A percentile compares a stretch with the other conserved stretches of the same genome.
Evolutionary conservation across 2,888 invertebrate genomes (phyloP).

Genomic region (Ennomos fuscantarius): DNA sequence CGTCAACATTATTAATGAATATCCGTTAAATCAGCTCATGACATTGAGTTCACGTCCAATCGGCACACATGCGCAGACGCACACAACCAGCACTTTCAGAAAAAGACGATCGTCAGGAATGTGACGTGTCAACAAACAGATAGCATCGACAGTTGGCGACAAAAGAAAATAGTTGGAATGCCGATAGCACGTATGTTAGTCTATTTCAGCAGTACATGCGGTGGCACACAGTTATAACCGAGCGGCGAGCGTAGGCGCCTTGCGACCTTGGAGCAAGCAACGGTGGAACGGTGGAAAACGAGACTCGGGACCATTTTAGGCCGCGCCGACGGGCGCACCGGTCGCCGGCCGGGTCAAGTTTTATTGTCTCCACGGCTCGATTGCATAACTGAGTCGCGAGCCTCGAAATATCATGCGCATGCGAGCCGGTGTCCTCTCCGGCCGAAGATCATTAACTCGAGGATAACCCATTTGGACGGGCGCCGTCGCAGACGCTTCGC

Average conservation of each 20-base stretch:
- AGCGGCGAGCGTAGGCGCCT: conserved; percentile 79
- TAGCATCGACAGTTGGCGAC: conserved; percentile 66
- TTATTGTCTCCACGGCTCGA: conserved; percentile 77
- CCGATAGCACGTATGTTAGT: conserved; percentile 73
- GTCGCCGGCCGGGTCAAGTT: conserved; percentile 75
- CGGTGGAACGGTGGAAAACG: conserved; percentile 75
- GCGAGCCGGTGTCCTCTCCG: conserved; percentile 59
- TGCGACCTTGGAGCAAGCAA: conserved; percentile 75
- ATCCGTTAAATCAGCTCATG: conserved; percentile 41
- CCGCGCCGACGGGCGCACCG: conserved; percentile 69
- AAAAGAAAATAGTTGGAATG: conserved; percentile 76
- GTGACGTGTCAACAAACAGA: conserved; percentile 60
- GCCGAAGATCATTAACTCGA: conserved; percentile 77
- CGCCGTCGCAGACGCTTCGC: conserved; percentile 71
- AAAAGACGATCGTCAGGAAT: conserved; percentile 53
- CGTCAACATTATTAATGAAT: conserved; percentile 53
- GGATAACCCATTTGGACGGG: conserved; percentile 77
- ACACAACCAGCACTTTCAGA: conserved; percentile 57
- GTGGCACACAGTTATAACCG: conserved; percentile 75
- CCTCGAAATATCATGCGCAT: conserved; percentile 70
- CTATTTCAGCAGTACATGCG: conserved; percentile 76
- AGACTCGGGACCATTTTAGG: conserved; percentile 83
- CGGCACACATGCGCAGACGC: conserved; percentile 50
- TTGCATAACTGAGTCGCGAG: conserved; percentile 76
- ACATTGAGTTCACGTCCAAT: conserved; percentile 28